Percentiles rank a stretch among this genome's conserved stretches.
These are phyloP conservation scores for Loris lydekkerianus DNA, from an alignment of 2,797 vertebrate genomes.

Conservation along the genomic window DNA sequence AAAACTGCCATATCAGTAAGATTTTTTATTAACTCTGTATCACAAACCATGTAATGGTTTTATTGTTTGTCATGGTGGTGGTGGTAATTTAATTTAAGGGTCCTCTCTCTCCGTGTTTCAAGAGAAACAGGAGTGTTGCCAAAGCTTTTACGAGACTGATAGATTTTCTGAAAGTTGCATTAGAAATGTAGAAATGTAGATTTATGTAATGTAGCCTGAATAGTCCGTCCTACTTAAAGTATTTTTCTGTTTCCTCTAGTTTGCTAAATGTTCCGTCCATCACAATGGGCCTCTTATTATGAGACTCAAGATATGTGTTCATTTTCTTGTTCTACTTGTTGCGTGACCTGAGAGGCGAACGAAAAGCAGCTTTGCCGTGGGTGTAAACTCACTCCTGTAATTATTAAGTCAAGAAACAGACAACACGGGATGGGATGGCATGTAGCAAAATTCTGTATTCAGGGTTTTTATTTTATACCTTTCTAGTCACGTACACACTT, in stretches of 20 bases:
- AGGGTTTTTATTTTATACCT: too few species aligned
- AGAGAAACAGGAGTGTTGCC: conserved; percentile 10
- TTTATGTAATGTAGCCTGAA: not conserved
- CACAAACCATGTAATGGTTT: not conserved
- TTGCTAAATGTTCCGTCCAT: not conserved
- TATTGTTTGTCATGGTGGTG: not conserved
- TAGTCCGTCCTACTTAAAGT: not conserved
- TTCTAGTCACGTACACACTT: too few species aligned
- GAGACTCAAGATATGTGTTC: not conserved
- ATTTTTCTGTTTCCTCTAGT: not conserved
- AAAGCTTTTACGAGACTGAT: not conserved
- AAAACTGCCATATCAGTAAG: not conserved
- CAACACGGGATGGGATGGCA: too few species aligned
- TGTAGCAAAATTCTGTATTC: too few species aligned
- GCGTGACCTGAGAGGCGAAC: too few species aligned
- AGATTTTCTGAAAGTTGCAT: conserved; percentile 27
- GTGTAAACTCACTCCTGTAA: too few species aligned
- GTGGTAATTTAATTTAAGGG: not conserved
- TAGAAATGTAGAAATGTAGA: conserved; percentile 29
- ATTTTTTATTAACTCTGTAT: conserved; percentile 4
- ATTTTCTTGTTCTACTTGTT: not conserved
- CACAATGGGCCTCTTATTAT: not conserved
- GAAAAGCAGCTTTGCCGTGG: too few species aligned
- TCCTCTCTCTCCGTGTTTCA: not conserved
- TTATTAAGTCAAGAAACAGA: too few species aligned